phyloP scores from a whole-genome alignment of 2,797 vertebrate genomes.

The Astyanax mexicanus region DNA sequence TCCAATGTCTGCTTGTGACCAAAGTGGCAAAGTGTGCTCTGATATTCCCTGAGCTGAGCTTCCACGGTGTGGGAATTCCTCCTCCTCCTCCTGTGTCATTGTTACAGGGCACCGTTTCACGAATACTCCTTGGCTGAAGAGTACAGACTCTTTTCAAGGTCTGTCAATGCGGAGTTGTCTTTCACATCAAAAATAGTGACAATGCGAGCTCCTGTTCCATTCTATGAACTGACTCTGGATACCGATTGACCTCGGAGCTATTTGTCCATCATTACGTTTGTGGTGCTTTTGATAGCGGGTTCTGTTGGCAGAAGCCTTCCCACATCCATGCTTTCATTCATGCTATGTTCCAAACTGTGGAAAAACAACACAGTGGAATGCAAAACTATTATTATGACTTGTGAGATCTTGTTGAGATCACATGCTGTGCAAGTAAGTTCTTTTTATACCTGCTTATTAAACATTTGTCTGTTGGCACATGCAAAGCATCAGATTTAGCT shows the following conservation, averaged over 20 bases:
- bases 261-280: background rate
- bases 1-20: slow-evolving; percentile 30
- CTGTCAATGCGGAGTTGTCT: slow-evolving; percentile 41
- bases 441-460: background rate
- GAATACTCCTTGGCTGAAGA: slow-evolving; percentile 39
- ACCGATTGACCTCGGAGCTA: slow-evolving; percentile 33
- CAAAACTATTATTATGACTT: slow-evolving; percentile 1
- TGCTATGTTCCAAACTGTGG: background rate
- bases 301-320: too few relatives aligned
- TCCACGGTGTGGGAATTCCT: slow-evolving; percentile 41
- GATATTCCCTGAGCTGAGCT: slow-evolving; percentile 46
- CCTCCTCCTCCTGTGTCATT: slow-evolving; percentile 39
- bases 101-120: slow-evolving; percentile 33
- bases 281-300: background rate
- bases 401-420: too few relatives aligned
- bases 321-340: background rate
- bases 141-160: slow-evolving; percentile 41
- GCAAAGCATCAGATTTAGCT: background rate
- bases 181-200: slow-evolving; percentile 55
- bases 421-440: background rate
- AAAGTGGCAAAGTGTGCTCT: slow-evolving; percentile 40
- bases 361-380: background rate
- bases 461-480: background rate
- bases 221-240: slow-evolving; percentile 26
- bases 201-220: slow-evolving; percentile 48